A percentile compares a stretch with the other conserved stretches of the same genome.
Conservation (phyloP, 2,797 vertebrate species). For the Mareca strepera region DNA sequence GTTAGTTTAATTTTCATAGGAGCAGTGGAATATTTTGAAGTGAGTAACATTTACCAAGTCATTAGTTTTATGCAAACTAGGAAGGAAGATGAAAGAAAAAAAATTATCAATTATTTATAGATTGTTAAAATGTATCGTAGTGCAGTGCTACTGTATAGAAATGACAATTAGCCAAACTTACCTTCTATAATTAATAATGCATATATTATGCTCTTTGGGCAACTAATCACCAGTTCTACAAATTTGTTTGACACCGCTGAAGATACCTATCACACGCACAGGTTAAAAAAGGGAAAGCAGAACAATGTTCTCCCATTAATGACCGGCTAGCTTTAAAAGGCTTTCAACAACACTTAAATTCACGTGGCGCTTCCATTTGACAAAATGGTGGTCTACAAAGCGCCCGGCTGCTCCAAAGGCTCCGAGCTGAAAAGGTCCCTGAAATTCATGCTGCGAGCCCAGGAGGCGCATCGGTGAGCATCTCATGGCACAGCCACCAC, state of each 20-base stretch:
- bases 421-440: slow-evolving; percentile 24
- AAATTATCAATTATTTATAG: slow-evolving; percentile 99
- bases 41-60: slow-evolving; percentile 98
- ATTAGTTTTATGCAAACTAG: slow-evolving; percentile 99
- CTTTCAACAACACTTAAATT: slow-evolving; percentile 58
- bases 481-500: rapidly evolving
- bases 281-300: slow-evolving; percentile 66
- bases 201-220: slow-evolving; percentile 88
- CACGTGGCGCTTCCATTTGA: slow-evolving; percentile 39
- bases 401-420: slow-evolving; percentile 26
- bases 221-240: slow-evolving; percentile 83
- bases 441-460: background rate
- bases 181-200: slow-evolving; percentile 98
- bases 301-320: slow-evolving; percentile 65
- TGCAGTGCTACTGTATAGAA: slow-evolving; percentile 87
- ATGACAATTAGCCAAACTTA: slow-evolving; percentile 91
- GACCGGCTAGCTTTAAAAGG: slow-evolving; percentile 59
- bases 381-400: slow-evolving; percentile 72
- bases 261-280: slow-evolving; percentile 75
- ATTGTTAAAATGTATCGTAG: slow-evolving; percentile 93
- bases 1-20: slow-evolving; percentile 87
- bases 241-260: slow-evolving; percentile 79
- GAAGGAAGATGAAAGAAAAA: slow-evolving; percentile 96
- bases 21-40: slow-evolving; percentile 90
- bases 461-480: background rate